A percentile compares a stretch with the other conserved stretches of the same genome.
Evolutionary conservation across 1,140 invertebrate genomes (phyloP).

Genomic region (Trissolcus basalis): DNA sequence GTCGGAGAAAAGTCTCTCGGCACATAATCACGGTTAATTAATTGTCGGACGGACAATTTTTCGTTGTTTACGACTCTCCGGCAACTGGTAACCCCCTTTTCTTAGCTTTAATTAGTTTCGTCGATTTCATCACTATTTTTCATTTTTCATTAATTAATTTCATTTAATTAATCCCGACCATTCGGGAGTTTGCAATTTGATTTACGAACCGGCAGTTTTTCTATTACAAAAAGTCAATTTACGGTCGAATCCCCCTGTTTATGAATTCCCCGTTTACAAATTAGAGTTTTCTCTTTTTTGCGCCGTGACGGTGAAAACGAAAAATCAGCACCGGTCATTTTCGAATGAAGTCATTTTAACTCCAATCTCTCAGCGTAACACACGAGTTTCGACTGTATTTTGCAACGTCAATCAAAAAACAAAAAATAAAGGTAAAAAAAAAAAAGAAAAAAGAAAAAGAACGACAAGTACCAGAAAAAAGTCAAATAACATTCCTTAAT

Average conservation of each 20-base stretch:
- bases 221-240: background rate
- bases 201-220: background rate
- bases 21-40: background rate
- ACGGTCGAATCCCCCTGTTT: background rate
- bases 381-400: too few relatives aligned
- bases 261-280: background rate
- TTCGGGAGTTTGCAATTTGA: background rate
- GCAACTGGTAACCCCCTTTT: background rate
- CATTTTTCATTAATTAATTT: slow-evolving; percentile 7
- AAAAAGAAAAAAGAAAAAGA: background rate
- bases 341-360: too few relatives aligned
- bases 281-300: too few relatives aligned
- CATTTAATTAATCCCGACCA: slow-evolving; percentile 2
- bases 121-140: background rate
- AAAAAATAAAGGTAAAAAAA: background rate
- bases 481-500: slow-evolving; percentile 1
- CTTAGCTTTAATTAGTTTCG: slow-evolving; percentile 1
- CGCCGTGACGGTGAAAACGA: too few relatives aligned
- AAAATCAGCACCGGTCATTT: too few relatives aligned
- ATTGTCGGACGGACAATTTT: background rate
- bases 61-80: background rate
- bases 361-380: too few relatives aligned
- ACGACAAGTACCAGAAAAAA: background rate
- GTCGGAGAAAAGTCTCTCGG: too few relatives aligned
- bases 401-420: background rate